phyloP scores from a whole-genome alignment of 2,797 vertebrate genomes.

The Gymnodraco acuticeps region DNA sequence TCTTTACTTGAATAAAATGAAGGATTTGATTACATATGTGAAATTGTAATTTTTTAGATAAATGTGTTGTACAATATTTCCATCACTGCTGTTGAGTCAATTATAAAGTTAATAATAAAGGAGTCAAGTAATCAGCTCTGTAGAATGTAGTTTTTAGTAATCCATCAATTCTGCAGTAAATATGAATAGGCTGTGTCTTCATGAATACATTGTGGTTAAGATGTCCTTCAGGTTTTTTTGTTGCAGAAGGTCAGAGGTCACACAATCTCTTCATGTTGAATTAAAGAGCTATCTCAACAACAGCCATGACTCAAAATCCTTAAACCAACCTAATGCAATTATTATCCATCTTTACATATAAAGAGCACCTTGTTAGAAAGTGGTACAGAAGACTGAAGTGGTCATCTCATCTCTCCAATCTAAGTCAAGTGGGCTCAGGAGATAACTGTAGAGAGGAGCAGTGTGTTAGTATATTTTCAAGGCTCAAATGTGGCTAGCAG shows the following conservation, averaged over 20 bases:
- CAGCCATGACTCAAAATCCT: neutral
- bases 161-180: neutral
- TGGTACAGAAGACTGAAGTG: neutral
- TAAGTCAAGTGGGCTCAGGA: neutral
- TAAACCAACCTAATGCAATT: neutral
- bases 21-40: neutral
- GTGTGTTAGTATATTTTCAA: neutral
- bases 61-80: neutral
- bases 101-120: neutral
- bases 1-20: neutral
- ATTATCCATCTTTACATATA: neutral
- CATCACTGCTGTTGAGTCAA: neutral
- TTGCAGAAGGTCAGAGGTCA: slow-evolving; percentile 16
- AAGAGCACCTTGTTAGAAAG: neutral
- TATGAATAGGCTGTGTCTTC: neutral
- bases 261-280: neutral
- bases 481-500: neutral
- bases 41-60: neutral
- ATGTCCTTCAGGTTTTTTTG: neutral
- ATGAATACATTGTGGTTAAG: neutral
- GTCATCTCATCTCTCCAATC: neutral
- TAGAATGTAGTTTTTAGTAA: neutral
- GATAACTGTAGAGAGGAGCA: neutral
- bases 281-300: neutral
- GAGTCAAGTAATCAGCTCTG: neutral